Conservation (phyloP, 2,888 invertebrate genomes). For the Synergus itoensis region DNA sequence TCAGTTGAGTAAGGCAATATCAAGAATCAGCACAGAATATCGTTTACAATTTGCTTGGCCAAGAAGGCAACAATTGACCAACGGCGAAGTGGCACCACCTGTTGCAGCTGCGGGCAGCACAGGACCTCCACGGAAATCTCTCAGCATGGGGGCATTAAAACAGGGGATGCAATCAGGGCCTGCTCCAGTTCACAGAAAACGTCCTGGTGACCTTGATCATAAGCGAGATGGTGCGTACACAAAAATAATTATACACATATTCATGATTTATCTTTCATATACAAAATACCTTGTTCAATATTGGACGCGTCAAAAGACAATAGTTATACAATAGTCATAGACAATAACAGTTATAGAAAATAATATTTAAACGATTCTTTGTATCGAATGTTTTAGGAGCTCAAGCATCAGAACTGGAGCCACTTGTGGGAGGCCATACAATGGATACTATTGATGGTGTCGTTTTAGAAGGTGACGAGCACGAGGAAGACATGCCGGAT, state of each 20-base stretch:
- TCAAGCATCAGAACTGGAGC: constrained; percentile 78
- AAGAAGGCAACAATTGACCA: constrained; percentile 81
- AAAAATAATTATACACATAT: not conserved
- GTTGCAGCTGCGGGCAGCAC: constrained; percentile 78
- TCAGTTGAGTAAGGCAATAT: constrained; percentile 86
- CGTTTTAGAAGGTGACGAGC: constrained; percentile 73
- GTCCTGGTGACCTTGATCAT: constrained; percentile 83
- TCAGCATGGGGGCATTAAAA: constrained; percentile 92
- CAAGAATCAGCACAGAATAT: constrained; percentile 91
- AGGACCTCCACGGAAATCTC: constrained; percentile 87
- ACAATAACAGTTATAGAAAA: too few relatives aligned
- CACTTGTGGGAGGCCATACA: constrained; percentile 79
- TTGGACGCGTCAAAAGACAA: too few relatives aligned
- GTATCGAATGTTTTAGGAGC: constrained; percentile 58
- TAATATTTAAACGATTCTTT: constrained; percentile 2
- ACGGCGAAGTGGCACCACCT: constrained; percentile 78
- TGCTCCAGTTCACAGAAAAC: constrained; percentile 84
- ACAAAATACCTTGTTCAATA: too few relatives aligned
- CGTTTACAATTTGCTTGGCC: constrained; percentile 95
- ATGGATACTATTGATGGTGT: constrained; percentile 76
- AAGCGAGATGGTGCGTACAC: constrained; percentile 76
- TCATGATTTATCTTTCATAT: too few relatives aligned
- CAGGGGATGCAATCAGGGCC: constrained; percentile 77
- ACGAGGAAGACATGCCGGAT: constrained; percentile 70
- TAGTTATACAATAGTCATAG: too few relatives aligned